phyloP scores from a whole-genome alignment of 2,113 vertebrate species.

The Corvus cornix region DNA sequence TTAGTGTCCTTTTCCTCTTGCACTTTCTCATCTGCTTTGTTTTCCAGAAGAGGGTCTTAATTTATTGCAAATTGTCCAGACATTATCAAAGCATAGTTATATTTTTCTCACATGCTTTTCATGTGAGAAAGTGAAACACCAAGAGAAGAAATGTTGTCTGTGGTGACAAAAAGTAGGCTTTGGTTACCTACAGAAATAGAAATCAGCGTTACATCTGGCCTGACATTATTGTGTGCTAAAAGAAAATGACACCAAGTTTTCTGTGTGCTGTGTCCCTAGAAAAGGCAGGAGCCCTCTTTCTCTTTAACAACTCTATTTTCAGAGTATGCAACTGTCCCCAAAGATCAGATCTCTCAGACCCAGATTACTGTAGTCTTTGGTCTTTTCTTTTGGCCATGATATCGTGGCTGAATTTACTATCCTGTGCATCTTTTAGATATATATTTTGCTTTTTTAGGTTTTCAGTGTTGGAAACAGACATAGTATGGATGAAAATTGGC shows the following conservation, averaged over 20 bases:
- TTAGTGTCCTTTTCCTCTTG: background rate
- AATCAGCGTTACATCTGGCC: background rate
- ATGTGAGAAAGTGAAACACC: background rate
- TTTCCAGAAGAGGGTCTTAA: background rate
- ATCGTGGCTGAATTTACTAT: slow-evolving; percentile 26
- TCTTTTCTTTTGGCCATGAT: background rate
- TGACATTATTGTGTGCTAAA: background rate
- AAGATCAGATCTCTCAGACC: background rate
- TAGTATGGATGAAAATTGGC: slow-evolving; percentile 68
- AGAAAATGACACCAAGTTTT: background rate
- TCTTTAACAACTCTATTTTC: background rate
- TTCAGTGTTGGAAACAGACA: slow-evolving; percentile 69
- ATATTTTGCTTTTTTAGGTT: slow-evolving; percentile 62
- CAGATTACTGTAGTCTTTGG: background rate
- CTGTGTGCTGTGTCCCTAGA: background rate
- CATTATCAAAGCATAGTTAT: background rate
- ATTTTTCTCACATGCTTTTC: background rate
- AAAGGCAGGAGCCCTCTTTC: background rate
- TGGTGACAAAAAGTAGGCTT: background rate
- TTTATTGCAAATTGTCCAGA: background rate
- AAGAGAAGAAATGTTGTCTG: background rate
- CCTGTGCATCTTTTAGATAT: slow-evolving; percentile 10
- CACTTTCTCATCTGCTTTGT: background rate
- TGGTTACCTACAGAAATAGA: background rate
- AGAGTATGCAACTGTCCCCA: background rate